Percentiles rank a stretch among this genome's conserved stretches.
These are phyloP conservation scores for Lepus europaeus DNA, from an alignment of 2,113 vertebrate genomes.

Conservation along the genomic window DNA sequence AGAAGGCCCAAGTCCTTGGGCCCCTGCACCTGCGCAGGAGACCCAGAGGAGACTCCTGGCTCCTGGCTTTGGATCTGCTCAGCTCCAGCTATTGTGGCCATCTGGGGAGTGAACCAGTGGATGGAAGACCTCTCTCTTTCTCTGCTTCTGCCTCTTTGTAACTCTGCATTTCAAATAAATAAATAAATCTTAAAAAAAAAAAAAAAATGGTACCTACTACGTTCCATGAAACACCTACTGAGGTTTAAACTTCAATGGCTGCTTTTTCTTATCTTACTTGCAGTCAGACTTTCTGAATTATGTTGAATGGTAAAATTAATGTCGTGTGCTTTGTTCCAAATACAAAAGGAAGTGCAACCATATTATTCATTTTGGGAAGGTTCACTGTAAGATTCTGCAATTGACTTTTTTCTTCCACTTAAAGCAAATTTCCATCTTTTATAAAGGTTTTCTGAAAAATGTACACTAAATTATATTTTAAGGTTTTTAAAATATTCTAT, in stretches of 20 bases:
- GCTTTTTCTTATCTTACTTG: not conserved
- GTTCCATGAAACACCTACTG: rapidly evolving
- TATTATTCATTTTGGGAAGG: not conserved
- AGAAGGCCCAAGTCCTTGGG: too few species aligned
- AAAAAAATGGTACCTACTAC: too few species aligned
- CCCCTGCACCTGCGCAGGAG: too few species aligned
- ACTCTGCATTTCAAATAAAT: too few species aligned
- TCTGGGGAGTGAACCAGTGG: too few species aligned
- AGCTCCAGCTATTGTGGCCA: too few species aligned
- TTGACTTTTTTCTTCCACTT: not conserved
- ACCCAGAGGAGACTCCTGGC: too few species aligned
- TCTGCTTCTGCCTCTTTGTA: too few species aligned
- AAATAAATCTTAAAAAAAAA: too few species aligned
- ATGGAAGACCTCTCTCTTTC: too few species aligned
- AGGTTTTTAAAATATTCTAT: not conserved
- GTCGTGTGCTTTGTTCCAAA: not conserved
- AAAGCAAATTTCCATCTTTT: not conserved
- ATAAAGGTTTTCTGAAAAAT: not conserved
- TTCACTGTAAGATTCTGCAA: not conserved
- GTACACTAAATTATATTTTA: not conserved
- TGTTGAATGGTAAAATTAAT: not conserved
- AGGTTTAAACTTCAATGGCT: not conserved
- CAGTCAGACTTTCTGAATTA: not conserved
- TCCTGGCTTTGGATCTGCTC: too few species aligned
- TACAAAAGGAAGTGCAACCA: not conserved